Evolutionary conservation across 1,140 invertebrate genomes (phyloP), one percentile per base, ranked within the genome.

Genomic region (Drosophila virilis): DNA sequence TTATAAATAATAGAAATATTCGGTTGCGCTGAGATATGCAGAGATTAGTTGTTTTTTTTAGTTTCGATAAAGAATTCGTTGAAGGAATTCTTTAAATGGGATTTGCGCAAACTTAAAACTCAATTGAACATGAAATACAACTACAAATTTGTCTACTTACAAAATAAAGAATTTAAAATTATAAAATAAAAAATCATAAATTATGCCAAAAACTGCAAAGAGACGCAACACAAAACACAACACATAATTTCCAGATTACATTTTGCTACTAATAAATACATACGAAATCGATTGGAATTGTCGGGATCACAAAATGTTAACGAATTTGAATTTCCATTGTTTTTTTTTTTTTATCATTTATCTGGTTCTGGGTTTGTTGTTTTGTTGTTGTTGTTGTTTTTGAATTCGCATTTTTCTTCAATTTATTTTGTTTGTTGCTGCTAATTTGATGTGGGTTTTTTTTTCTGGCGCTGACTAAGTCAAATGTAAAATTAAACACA

Each of bases 401-500:
- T 57, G 33, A 22, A 38, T 40, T n/a, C 12, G 6, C 17, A 1
- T 10, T 38, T 10, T 12, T 0, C 12, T n/a, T 12, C 4, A 37
- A 28, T 28, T 28, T 28, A 28, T 48, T 17, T 10, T 57, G 17
- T 13, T 57, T 37, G 38, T 15, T 55, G 50, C 40, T 65, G 32
- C 13, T 38, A 37, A 15, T 6, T 54, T 37, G 13, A 58, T 51
- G 51, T 38, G 58, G 45, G 33, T 28, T 43, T n/a, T 50, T 50
- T 22, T 37, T 42, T 22, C 22, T 54, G 28, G 58, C 59, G 28
- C 43, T 46, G 52, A 68, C 28, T 59, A 51, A 50, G 62, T 74
- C 45, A 77, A 84, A 79, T 85, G 66, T 81, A 76, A 81, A 71
- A 67, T 50, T 78, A 78, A 84, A 84, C 71, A 90, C 84, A 89